Conservation (phyloP, 2,113 vertebrate species). For the Naja naja region DNA sequence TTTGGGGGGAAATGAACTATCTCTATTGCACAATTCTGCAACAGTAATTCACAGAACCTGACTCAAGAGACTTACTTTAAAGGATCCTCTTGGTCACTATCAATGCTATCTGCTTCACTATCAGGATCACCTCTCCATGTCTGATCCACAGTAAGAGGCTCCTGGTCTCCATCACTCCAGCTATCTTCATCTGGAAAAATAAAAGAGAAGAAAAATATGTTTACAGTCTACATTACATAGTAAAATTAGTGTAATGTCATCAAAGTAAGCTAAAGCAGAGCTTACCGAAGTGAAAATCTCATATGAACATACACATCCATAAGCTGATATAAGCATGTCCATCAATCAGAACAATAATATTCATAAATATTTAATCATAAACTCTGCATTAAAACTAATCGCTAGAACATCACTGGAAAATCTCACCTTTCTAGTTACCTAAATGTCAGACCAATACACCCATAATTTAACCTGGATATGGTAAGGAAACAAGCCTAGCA, state of each 20-base stretch:
- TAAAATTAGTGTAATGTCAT: accelerated
- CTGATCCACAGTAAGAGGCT: conserved; percentile 88
- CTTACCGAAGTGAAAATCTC: not conserved
- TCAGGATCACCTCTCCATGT: conserved; percentile 96
- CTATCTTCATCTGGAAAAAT: conserved; percentile 88
- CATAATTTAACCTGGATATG: not conserved
- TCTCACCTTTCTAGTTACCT: not conserved
- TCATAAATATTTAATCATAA: not conserved
- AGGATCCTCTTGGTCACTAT: conserved; percentile 97
- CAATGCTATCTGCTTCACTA: conserved; percentile 94
- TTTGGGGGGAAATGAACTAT: not conserved
- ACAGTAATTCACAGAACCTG: not conserved
- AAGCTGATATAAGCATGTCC: accelerated
- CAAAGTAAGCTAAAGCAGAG: not conserved
- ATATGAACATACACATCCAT: not conserved
- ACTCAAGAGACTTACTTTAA: conserved; percentile 80
- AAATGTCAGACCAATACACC: not conserved
- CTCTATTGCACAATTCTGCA: not conserved
- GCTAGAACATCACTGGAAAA: not conserved
- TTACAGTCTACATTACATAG: not conserved
- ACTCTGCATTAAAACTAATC: not conserved
- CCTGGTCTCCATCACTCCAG: conserved; percentile 90
- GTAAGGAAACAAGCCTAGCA: not conserved
- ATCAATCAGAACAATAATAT: accelerated
- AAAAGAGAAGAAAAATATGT: not conserved